phyloP scores from a whole-genome alignment of 2,888 invertebrate species.

The Meiosimyza platycephala region DNA sequence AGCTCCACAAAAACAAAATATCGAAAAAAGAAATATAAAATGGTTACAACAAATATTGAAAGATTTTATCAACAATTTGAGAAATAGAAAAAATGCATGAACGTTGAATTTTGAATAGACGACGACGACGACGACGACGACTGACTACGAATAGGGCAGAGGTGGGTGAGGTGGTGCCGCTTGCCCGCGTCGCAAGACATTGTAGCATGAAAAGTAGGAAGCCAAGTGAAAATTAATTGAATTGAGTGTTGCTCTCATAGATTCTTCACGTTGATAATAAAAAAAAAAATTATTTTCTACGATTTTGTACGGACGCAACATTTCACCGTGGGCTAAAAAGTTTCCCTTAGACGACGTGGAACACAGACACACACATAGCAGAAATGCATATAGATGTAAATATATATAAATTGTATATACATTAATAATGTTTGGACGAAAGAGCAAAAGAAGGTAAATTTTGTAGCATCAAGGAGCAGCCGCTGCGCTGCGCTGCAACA shows the following conservation, averaged over 20 bases:
- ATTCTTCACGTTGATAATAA: constrained; percentile 55
- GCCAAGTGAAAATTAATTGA: constrained; percentile 65
- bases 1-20: neutral
- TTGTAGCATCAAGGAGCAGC: constrained; percentile 48
- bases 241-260: constrained; percentile 59
- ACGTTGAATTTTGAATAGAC: neutral
- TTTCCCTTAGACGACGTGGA: constrained; percentile 24
- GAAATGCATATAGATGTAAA: neutral
- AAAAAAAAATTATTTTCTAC: constrained; percentile 54
- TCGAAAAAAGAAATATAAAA: constrained; percentile 1
- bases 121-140: constrained; percentile 19
- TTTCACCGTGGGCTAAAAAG: constrained; percentile 47
- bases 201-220: constrained; percentile 41
- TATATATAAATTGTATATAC: constrained; percentile 20
- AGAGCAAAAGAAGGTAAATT: constrained; percentile 1
- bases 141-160: constrained; percentile 39
- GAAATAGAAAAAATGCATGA: constrained; percentile 32
- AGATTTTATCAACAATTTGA: constrained; percentile 35
- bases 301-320: constrained; percentile 22
- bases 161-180: neutral
- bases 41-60: constrained; percentile 34
- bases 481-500: constrained; percentile 52
- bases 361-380: constrained; percentile 22
- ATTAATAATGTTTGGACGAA: neutral
- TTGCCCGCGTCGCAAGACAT: neutral